phyloP scores from a whole-genome alignment of 2,888 invertebrate species.

The Sphaerophoria taeniata region DNA sequence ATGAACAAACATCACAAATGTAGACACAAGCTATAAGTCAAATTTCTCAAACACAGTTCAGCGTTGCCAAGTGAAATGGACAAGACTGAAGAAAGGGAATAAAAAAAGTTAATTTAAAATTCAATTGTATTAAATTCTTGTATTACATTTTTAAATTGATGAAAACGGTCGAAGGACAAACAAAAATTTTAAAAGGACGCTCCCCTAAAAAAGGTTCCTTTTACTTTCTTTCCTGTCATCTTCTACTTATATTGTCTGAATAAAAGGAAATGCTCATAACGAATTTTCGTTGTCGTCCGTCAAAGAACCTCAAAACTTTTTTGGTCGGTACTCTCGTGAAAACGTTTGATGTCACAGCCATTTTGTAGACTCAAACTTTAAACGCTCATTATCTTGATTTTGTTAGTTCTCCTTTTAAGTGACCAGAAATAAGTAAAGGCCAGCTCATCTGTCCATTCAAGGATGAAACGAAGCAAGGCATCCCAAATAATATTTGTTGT shows the following conservation, averaged over 20 bases:
- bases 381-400: conserved; percentile 53
- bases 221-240: neutral
- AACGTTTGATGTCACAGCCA: conserved; percentile 36
- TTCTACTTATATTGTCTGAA: neutral
- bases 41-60: neutral
- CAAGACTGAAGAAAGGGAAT: neutral
- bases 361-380: conserved; percentile 36
- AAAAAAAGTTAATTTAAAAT: neutral
- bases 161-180: neutral
- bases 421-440: conserved; percentile 25
- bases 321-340: neutral
- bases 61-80: neutral
- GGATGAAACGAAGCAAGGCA: conserved; percentile 35
- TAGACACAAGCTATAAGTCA: neutral
- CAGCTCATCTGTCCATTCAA: conserved; percentile 35
- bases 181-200: neutral
- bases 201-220: neutral
- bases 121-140: neutral
- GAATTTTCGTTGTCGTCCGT: neutral
- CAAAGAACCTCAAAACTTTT: conserved; percentile 25
- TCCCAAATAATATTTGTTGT: conserved; percentile 23
- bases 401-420: conserved; percentile 56
- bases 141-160: conserved; percentile 16
- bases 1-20: conserved; percentile 35
- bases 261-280: neutral